phyloP scores from a whole-genome alignment of 2,113 vertebrate genomes.

The Ciconia maguari region DNA sequence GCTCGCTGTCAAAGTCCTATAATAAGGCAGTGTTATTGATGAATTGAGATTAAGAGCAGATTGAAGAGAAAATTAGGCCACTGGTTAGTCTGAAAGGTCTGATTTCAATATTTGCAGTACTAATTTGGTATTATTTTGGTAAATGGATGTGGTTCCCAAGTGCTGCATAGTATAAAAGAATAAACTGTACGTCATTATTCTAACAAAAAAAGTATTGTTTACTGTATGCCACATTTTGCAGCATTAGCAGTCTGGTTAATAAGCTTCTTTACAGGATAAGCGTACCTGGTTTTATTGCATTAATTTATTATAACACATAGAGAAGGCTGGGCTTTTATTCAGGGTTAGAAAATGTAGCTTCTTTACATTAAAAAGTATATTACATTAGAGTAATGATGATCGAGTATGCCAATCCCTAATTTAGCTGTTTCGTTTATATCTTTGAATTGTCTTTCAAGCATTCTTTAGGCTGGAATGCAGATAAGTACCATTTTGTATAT shows the following conservation, averaged over 20 bases:
- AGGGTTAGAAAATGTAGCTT: conserved; percentile 69
- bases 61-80: conserved; percentile 92
- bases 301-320: conserved; percentile 75
- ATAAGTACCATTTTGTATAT: conserved; percentile 65
- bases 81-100: conserved; percentile 84
- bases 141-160: conserved; percentile 78
- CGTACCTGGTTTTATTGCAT: conserved; percentile 75
- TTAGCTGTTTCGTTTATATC: conserved; percentile 64
- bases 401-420: conserved; percentile 27
- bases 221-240: conserved; percentile 71
- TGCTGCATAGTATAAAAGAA: conserved; percentile 71
- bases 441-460: conserved; percentile 65
- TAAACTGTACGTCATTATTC: conserved; percentile 75
- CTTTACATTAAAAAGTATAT: conserved; percentile 72
- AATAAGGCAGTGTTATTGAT: conserved; percentile 97
- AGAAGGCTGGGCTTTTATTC: conserved; percentile 66
- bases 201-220: conserved; percentile 79
- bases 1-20: conserved; percentile 91
- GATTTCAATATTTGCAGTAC: conserved; percentile 92
- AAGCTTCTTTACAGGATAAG: conserved; percentile 77
- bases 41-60: conserved; percentile 97
- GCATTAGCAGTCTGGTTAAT: conserved; percentile 77
- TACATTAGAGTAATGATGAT: conserved; percentile 67
- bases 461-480: conserved; percentile 57
- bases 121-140: conserved; percentile 92